phyloP scores from a whole-genome alignment of 2,888 invertebrate species.

The Subacronicta megacephala region DNA sequence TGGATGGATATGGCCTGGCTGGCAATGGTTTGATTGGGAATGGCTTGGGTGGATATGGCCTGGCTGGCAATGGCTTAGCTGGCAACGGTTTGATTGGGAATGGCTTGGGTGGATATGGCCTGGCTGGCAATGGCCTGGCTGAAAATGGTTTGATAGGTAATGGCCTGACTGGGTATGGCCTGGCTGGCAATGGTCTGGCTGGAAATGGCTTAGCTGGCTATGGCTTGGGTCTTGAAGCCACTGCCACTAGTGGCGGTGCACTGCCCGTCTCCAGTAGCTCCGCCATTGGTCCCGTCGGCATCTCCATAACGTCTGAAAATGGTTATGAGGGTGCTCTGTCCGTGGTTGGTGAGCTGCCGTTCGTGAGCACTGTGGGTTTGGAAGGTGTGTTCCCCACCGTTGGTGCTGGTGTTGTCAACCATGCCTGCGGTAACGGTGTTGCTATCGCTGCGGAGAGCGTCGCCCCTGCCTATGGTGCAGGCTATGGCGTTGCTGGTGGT shows the following conservation, averaged over 20 bases:
- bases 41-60: background rate
- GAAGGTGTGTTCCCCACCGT: conserved; percentile 56
- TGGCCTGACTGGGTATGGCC: background rate
- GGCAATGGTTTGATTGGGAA: no score
- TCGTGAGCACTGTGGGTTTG: conserved; percentile 61
- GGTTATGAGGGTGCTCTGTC: conserved; percentile 48
- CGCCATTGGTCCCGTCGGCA: conserved; percentile 35
- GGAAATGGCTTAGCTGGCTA: background rate
- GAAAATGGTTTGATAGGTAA: background rate
- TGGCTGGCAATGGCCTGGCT: no score
- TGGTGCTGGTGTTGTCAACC: conserved; percentile 59
- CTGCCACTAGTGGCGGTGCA: conserved; percentile 36
- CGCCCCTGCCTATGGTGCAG: no score
- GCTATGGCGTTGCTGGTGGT: background rate
- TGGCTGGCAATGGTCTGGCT: background rate
- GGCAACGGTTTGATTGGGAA: background rate
- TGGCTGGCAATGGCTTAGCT: background rate
- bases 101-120: background rate
- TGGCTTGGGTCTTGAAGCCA: background rate
- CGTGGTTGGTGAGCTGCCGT: conserved; percentile 65
- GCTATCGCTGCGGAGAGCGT: conserved; percentile 1
- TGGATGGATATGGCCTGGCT: background rate
- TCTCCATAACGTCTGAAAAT: conserved; percentile 50
- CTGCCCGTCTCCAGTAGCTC: conserved; percentile 45
- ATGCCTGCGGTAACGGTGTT: conserved; percentile 60